Conservation (phyloP, 2,797 vertebrate genomes). For the Sebastiscus albofasciatus region DNA sequence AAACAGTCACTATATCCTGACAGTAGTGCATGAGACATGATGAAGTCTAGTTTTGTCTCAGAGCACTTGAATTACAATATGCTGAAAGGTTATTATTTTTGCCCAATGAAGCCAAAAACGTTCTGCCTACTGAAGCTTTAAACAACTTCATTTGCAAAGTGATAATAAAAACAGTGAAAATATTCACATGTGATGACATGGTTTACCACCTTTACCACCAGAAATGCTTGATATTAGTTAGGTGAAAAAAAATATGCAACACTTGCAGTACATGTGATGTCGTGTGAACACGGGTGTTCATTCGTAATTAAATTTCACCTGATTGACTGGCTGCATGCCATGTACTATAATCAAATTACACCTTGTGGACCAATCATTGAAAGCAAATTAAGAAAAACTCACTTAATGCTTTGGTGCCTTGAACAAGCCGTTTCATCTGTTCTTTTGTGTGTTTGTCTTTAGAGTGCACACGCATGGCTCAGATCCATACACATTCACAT, state of each 20-base stretch:
- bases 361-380: slow-evolving; percentile 29
- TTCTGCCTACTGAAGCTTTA: too few relatives aligned
- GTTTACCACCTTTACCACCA: neutral
- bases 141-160: neutral
- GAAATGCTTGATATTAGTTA: neutral
- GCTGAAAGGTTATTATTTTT: too few relatives aligned
- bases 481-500: slow-evolving; percentile 26
- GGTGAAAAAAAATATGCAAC: neutral
- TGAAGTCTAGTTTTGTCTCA: too few relatives aligned
- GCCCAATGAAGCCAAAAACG: too few relatives aligned
- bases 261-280: neutral
- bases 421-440: slow-evolving; percentile 25
- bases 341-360: slow-evolving; percentile 24
- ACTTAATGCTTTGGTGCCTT: slow-evolving; percentile 21
- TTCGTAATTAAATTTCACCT: slow-evolving; percentile 34
- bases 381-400: slow-evolving; percentile 39
- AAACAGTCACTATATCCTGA: too few relatives aligned
- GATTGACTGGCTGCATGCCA: slow-evolving; percentile 34
- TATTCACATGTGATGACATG: neutral
- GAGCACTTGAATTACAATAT: too few relatives aligned
- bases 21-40: too few relatives aligned
- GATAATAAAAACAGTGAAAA: neutral
- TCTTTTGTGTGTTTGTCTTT: slow-evolving; percentile 17
- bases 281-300: slow-evolving; percentile 1
- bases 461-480: neutral